Evolutionary conservation across 2,888 invertebrate genomes (phyloP).

Genomic region (Apodemia hepburni): DNA sequence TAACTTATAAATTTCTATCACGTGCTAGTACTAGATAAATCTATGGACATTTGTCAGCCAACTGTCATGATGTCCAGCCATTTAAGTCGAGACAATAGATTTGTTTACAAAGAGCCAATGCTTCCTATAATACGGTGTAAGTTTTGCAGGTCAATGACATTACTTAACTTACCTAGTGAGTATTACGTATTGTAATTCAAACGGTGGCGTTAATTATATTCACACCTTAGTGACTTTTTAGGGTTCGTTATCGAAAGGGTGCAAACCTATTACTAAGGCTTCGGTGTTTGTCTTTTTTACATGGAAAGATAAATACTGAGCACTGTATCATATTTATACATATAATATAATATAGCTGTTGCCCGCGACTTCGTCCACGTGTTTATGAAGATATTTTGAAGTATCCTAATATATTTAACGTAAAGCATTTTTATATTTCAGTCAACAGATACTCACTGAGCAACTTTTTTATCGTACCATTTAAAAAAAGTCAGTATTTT

Average conservation of each 20-base stretch:
- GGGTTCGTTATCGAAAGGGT: not conserved
- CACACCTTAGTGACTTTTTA: not conserved
- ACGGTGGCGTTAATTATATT: slow-evolving; percentile 4
- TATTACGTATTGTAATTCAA: slow-evolving; percentile 7
- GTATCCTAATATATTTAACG: too few species aligned
- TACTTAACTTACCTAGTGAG: not conserved
- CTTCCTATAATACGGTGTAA: slow-evolving; percentile 5
- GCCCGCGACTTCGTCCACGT: too few species aligned
- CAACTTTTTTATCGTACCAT: too few species aligned
- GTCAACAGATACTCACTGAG: too few species aligned
- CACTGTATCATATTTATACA: too few species aligned
- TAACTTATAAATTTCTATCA: not conserved
- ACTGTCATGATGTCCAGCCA: slow-evolving; percentile 5
- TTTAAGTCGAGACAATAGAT: slow-evolving; percentile 5
- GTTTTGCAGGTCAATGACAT: slow-evolving; percentile 9
- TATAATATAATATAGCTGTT: too few species aligned
- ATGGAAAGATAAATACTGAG: too few species aligned
- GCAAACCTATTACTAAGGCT: too few species aligned
- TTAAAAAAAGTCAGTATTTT: too few species aligned
- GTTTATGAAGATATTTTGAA: too few species aligned
- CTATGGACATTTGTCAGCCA: slow-evolving; percentile 10
- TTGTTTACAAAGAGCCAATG: slow-evolving; percentile 1
- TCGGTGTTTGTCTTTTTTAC: too few species aligned
- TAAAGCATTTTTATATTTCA: too few species aligned
- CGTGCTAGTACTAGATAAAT: not conserved